Percentiles rank a stretch among this genome's conserved stretches.
Evolutionary conservation across 2,797 vertebrate genomes (phyloP).

Genomic region (Peromyscus eremicus): DNA sequence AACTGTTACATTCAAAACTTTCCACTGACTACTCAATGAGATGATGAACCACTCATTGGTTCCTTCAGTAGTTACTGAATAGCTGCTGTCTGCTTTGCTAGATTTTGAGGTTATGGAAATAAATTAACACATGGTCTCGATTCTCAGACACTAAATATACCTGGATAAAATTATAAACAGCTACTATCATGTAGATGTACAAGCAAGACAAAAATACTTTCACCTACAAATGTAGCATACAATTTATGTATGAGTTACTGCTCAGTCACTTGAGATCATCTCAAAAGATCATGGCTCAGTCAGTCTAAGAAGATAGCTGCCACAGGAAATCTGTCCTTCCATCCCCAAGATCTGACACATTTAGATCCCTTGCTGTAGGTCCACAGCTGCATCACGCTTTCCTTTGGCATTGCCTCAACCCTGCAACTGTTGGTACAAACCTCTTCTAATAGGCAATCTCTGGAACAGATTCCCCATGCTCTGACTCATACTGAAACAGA

Average conservation of each 20-base stretch:
- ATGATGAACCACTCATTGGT: neutral
- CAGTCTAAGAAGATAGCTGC: neutral
- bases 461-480: no score
- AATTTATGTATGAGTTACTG: neutral
- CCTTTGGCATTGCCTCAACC: neutral
- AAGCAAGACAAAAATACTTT: neutral
- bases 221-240: neutral
- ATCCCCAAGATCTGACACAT: fast-evolving
- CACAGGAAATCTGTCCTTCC: fast-evolving
- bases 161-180: neutral
- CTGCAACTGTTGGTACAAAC: no score
- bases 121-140: neutral
- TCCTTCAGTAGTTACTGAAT: neutral
- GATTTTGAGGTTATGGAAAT: neutral
- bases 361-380: fast-evolving
- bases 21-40: neutral
- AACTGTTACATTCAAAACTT: neutral
- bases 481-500: neutral
- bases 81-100: neutral
- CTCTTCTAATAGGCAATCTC: neutral
- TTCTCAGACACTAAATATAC: neutral
- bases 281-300: neutral
- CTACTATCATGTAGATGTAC: no score
- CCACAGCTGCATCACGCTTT: neutral
- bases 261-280: no score